These are phyloP conservation scores for Anguilla japonica DNA, from an alignment of 2,113 vertebrate genomes.

Conservation along the genomic window DNA sequence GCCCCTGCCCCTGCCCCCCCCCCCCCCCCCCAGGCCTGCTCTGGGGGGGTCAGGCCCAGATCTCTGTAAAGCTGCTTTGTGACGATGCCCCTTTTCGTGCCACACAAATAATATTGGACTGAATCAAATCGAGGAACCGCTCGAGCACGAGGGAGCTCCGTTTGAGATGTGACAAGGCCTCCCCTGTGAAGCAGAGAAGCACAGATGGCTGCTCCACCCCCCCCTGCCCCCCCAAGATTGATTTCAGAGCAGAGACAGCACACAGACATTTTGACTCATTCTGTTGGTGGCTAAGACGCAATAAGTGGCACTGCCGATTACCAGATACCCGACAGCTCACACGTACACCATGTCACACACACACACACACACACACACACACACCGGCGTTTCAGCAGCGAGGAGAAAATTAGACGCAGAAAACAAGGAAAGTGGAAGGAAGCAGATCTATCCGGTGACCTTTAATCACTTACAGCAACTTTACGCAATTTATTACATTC, in stretches of 20 bases:
- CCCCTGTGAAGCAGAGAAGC: background rate
- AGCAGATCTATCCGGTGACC: background rate
- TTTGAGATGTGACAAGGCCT: background rate
- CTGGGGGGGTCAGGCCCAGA: too few species aligned
- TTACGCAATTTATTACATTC: background rate
- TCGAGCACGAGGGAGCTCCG: background rate
- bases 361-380: background rate
- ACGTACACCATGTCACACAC: background rate
- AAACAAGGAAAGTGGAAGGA: slow-evolving; percentile 19
- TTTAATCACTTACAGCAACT: background rate
- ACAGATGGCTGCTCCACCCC: slow-evolving; percentile 50
- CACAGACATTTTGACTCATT: slow-evolving; percentile 75
- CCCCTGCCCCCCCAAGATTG: slow-evolving; percentile 32
- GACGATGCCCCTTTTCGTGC: too few species aligned
- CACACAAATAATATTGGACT: too few species aligned
- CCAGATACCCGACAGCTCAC: background rate
- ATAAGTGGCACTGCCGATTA: background rate
- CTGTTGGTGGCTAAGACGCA: slow-evolving; percentile 24
- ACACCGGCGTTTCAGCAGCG: background rate
- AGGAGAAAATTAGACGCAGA: slow-evolving; percentile 1
- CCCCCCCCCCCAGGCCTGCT: too few species aligned
- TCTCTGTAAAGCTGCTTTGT: too few species aligned
- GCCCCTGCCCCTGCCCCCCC: too few species aligned
- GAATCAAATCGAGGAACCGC: background rate
- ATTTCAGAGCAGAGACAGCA: slow-evolving; percentile 60